Evolutionary conservation across 2,888 invertebrate species (phyloP), one percentile per base, ranked within the genome.

Genomic region (Meliscaeva auricollis): DNA sequence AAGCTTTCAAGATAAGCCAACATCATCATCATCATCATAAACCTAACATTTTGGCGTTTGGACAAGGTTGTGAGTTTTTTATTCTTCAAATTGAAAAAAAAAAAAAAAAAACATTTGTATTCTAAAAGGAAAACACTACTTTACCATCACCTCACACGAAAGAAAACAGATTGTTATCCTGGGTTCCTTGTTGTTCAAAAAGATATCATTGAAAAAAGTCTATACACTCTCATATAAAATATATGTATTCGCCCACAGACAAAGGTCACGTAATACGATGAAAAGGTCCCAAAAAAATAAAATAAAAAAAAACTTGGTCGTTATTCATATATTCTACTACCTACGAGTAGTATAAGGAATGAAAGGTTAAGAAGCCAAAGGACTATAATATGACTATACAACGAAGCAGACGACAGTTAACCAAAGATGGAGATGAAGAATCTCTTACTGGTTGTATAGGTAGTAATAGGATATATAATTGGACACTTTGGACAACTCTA

Each of bases 381-480:
- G 78, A 72, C 38, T 38, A 38, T 13, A 3, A 38, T 38, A 38
- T 17, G 20, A 17, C n/a, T 3, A 60, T 6, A 58, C 46, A 13
- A 46, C 66, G 11, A 35, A 7, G 15, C 46, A 26, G 26, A n/a
- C 22, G 35, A 74, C 20, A 38, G 38, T 58, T 38, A 58, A 58
- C 58, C 58, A 58, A 38, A 58, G 38, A 58, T 35, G 38, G 17
- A 41, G 52, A 46, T 35, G 56, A 48, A 68, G 13, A 58, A 17
- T 41, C 11, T 54, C 30, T 54, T 32, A 30, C 15, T 54, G 8
- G 8, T 11, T 26, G 26, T 26, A n/a, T n/a, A 26, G 26, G 26
- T 26, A 38, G 38, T 20, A 58, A 58, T 58, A 58, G 38, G 20
- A 64, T 68, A 76, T 68, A 83, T 78, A 83, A 83, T 83, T 83